A percentile compares a stretch with the other conserved stretches of the same genome.
Evolutionary conservation across 2,113 vertebrate species (phyloP).

Genomic region (Vidua macroura): DNA sequence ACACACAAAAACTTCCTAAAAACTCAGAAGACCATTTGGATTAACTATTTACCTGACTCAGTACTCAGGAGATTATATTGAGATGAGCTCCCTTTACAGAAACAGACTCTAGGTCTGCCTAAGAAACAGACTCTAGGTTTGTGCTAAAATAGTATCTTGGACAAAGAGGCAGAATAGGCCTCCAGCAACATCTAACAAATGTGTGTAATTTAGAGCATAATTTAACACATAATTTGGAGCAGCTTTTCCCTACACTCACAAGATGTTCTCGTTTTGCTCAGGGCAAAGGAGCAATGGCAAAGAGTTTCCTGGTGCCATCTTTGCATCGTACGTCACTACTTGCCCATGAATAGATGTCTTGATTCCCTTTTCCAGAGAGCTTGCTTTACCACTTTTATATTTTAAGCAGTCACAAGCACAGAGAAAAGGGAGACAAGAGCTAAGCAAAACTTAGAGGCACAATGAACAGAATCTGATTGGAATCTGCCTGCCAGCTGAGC

Average conservation of each 20-base stretch:
- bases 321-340: neutral
- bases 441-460: neutral
- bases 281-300: neutral
- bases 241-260: neutral
- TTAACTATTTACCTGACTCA: neutral
- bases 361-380: neutral
- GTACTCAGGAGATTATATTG: neutral
- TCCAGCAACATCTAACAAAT: constrained; percentile 16
- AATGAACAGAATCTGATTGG: neutral
- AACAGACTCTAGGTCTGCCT: neutral
- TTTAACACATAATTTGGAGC: constrained; percentile 32
- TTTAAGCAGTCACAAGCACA: neutral
- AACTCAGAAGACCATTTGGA: neutral
- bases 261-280: neutral
- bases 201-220: constrained; percentile 32
- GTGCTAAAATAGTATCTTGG: neutral
- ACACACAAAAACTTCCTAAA: fast-evolving
- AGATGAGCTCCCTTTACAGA: neutral
- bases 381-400: neutral
- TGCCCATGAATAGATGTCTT: neutral
- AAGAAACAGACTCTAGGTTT: neutral
- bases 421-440: neutral
- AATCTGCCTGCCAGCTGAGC: neutral
- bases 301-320: neutral
- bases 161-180: neutral